Evolutionary conservation across 1,140 invertebrate species (phyloP), one percentile per base, ranked within the genome.

Genomic region (Caerostris extrusa): DNA sequence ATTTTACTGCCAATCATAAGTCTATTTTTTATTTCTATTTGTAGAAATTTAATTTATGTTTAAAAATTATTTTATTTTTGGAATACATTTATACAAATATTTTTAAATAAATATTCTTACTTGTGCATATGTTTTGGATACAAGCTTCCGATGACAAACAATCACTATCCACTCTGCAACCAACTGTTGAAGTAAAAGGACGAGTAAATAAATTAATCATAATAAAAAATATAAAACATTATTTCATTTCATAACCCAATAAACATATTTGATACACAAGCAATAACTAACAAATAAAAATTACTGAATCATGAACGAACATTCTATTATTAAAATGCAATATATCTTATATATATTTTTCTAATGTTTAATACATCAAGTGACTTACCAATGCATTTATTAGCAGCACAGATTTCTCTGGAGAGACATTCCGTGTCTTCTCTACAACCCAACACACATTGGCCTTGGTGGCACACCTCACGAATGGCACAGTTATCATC

Each of bases 401-500:
- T 94, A 12, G 93, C 90, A 57, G 95, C 90, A 81, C 95, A 95
- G 14, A 95, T 95, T 91, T 95, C 95, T 57, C 95, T 90, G 12
- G 71, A 82, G 10, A 95, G 77, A 71, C 95, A 95, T 67, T 95
- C 95, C 12, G 53, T 81, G 58, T 95, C 95, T 56, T 91, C 94
- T 69, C 91, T 61, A 71, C 95, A 95, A 14, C 94, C 94, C 57
- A 94, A 82, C 5, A 95, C 85, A 95, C 98, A 99, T 96, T 98
- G 98, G 0, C 98, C 98, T 95, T 97, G 97, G 19, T 97, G 96
- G 95, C 98, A 99, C 95, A 98, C 96, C 95, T 99, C 98, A 5
- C 96, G 96, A 4, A 97, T 95, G 81, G 96, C 97, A 95, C 98
- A 99, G 96, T 99, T 98, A 93, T 97, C 97, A 95, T 98, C 97